Conservation (phyloP, 2,888 invertebrate species). For the Chrysolina haemoptera region DNA sequence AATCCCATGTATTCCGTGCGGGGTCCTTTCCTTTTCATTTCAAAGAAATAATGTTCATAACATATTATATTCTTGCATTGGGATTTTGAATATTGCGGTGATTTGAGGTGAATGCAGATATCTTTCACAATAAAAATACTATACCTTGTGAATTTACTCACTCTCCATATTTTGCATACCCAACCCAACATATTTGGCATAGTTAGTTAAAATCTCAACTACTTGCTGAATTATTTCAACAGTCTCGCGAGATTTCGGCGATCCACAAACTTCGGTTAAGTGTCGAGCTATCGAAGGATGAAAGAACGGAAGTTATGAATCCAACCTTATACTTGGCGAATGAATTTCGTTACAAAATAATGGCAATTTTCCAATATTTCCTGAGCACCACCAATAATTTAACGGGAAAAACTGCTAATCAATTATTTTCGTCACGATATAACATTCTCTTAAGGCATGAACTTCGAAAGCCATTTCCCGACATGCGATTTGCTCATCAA, state of each 20-base stretch:
- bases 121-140: not conserved
- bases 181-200: slow-evolving; percentile 1
- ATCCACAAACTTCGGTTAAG: not conserved
- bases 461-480: slow-evolving; percentile 41
- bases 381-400: slow-evolving; percentile 42
- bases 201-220: slow-evolving; percentile 2
- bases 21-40: too few species aligned
- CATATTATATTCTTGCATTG: too few species aligned
- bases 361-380: slow-evolving; percentile 39
- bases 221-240: slow-evolving; percentile 5
- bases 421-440: slow-evolving; percentile 48
- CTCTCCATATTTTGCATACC: not conserved
- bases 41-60: too few species aligned
- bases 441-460: slow-evolving; percentile 40
- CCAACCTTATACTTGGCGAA: slow-evolving; percentile 9
- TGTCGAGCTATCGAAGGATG: not conserved
- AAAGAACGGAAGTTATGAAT: slow-evolving; percentile 13
- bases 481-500: slow-evolving; percentile 49
- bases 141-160: not conserved
- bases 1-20: too few species aligned
- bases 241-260: not conserved
- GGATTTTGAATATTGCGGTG: not conserved
- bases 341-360: slow-evolving; percentile 25
- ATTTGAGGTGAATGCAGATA: not conserved
- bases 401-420: slow-evolving; percentile 45